Percentiles rank a stretch among this genome's conserved stretches.
These are phyloP conservation scores for Zygaena filipendulae DNA, from an alignment of 2,888 invertebrate genomes.

Conservation along the genomic window DNA sequence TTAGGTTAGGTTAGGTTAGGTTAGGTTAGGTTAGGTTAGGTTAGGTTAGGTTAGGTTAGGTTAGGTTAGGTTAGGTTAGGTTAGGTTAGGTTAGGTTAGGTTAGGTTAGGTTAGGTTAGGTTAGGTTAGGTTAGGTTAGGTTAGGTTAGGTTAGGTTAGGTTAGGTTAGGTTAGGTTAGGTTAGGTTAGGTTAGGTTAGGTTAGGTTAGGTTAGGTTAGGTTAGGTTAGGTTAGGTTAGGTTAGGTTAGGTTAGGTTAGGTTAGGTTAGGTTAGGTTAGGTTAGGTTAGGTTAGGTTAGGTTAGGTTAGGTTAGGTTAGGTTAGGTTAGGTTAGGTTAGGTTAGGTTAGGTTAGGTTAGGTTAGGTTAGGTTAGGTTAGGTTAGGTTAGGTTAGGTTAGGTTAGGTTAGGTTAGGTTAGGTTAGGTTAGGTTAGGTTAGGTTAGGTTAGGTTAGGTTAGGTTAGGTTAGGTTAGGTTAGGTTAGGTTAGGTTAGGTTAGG, in stretches of 20 bases:
- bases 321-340: conserved; percentile 6
- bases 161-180: conserved; percentile 8
- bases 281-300: conserved; percentile 7
- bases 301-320: conserved; percentile 9
- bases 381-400: conserved; percentile 16
- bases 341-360: conserved; percentile 14
- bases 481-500: conserved; percentile 1
- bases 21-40: conserved; percentile 8
- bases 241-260: conserved; percentile 4
- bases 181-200: conserved; percentile 6
- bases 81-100: conserved; percentile 9
- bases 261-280: conserved; percentile 7
- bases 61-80: conserved; percentile 9
- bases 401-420: conserved; percentile 16
- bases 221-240: conserved; percentile 4
- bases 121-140: conserved; percentile 3
- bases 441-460: conserved; percentile 13
- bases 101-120: conserved; percentile 4
- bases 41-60: conserved; percentile 7
- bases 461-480: conserved; percentile 4
- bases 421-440: conserved; percentile 14
- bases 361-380: conserved; percentile 16
- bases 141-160: conserved; percentile 7
- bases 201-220: conserved; percentile 9
- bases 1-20: conserved; percentile 8